Conservation (phyloP, 2,113 vertebrate species). For the Anthoscopus minutus region DNA sequence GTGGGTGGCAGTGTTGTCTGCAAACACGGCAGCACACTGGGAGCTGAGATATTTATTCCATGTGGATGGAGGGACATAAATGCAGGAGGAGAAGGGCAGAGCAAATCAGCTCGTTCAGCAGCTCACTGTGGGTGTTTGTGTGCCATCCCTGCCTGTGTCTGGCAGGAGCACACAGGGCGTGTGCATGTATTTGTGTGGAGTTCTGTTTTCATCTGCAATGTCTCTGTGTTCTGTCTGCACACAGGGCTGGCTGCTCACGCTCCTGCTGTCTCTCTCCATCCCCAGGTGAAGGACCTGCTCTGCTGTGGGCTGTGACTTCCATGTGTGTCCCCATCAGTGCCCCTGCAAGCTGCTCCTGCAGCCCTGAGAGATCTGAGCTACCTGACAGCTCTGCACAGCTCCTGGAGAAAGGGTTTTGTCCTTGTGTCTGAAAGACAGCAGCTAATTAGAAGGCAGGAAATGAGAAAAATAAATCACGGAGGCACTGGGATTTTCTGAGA, state of each 20-base stretch:
- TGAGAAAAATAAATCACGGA: background rate
- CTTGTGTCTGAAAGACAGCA: background rate
- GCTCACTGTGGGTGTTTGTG: background rate
- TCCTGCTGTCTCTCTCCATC: background rate
- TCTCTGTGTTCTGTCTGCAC: background rate
- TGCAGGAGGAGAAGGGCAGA: background rate
- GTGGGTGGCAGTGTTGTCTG: background rate
- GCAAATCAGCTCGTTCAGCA: background rate
- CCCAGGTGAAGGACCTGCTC: background rate
- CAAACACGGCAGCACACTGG: background rate
- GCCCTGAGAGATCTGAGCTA: background rate
- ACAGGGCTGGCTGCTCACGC: background rate
- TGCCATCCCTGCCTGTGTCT: too few relatives aligned
- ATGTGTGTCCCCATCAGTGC: accelerated
- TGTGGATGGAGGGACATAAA: background rate
- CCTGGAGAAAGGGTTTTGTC: background rate
- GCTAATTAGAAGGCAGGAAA: background rate
- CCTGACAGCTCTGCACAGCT: background rate
- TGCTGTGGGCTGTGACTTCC: background rate
- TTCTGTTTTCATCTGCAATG: background rate
- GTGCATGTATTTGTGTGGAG: accelerated
- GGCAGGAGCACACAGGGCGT: background rate
- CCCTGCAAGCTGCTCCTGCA: background rate
- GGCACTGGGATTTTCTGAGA: background rate
- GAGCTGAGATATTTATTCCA: background rate